Conservation (phyloP, 1,140 invertebrate genomes). For the Neodiprion virginianus region DNA sequence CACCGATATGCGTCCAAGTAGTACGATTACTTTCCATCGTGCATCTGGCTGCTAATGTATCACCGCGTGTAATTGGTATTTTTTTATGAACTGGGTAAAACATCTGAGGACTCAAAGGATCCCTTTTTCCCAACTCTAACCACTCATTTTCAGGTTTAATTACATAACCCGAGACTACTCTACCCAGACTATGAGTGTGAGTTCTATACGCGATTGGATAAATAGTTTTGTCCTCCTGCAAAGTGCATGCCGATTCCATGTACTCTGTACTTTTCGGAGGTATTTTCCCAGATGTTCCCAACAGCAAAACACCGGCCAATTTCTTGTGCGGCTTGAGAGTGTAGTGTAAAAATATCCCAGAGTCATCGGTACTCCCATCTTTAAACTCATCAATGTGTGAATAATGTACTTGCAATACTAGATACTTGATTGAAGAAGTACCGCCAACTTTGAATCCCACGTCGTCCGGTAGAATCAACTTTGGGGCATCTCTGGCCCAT, state of each 20-base stretch:
- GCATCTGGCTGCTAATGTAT: conserved; percentile 87
- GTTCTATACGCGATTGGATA: conserved; percentile 95
- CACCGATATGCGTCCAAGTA: conserved; percentile 75
- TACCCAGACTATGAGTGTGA: conserved; percentile 91
- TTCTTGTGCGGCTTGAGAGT: conserved; percentile 76
- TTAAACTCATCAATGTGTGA: conserved; percentile 74
- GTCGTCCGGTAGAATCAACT: conserved; percentile 81
- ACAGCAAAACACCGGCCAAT: conserved; percentile 84
- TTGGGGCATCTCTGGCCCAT: conserved; percentile 95
- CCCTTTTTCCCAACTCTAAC: conserved; percentile 87
- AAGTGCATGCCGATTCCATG: conserved; percentile 87
- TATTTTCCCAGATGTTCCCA: conserved; percentile 84
- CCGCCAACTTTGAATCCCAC: conserved; percentile 83
- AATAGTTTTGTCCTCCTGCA: conserved; percentile 82
- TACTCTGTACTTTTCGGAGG: conserved; percentile 74
- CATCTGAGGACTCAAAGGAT: conserved; percentile 94
- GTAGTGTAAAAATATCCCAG: conserved; percentile 81
- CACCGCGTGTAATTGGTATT: conserved; percentile 70
- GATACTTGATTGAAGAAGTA: conserved; percentile 75
- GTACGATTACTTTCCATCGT: conserved; percentile 82
- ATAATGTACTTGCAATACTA: conserved; percentile 96
- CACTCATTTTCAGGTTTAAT: conserved; percentile 75
- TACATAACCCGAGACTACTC: conserved; percentile 87
- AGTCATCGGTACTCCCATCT: conserved; percentile 81
- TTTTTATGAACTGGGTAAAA: conserved; percentile 87